phyloP scores from a whole-genome alignment of 2,797 vertebrate species.

The Thunnus albacares region DNA sequence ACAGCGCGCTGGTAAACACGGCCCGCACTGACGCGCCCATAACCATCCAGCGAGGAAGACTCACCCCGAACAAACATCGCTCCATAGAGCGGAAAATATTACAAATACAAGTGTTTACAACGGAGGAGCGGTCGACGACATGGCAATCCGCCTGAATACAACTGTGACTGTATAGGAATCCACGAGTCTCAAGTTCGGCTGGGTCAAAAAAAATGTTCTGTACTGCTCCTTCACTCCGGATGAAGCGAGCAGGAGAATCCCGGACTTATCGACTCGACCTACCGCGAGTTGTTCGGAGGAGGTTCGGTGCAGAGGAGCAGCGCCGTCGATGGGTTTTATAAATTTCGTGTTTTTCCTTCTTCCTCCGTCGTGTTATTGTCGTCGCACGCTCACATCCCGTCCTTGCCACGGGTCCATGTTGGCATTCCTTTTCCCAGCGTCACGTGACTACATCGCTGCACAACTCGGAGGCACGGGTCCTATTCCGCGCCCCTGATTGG shows the following conservation, averaged over 20 bases:
- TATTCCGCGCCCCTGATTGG: constrained; percentile 78
- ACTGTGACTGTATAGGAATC: constrained; percentile 39
- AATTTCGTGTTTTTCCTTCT: not conserved
- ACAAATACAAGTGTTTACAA: not conserved
- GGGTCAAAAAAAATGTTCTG: constrained; percentile 62
- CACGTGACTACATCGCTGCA: constrained; percentile 87
- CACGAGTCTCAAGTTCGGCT: constrained; percentile 73
- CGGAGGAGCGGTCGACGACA: not conserved
- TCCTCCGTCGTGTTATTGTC: constrained; percentile 77
- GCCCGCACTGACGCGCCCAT: constrained; percentile 66
- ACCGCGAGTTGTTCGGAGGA: constrained; percentile 36
- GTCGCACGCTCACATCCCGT: constrained; percentile 71
- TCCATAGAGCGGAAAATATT: not conserved
- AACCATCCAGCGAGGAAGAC: constrained; percentile 1
- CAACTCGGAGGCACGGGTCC: constrained; percentile 83
- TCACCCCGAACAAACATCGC: not conserved
- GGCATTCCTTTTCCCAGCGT: constrained; percentile 82
- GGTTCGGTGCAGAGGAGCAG: not conserved
- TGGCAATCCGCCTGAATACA: constrained; percentile 36
- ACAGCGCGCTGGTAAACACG: constrained; percentile 53
- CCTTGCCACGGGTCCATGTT: constrained; percentile 88
- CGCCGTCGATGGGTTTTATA: constrained; percentile 33
- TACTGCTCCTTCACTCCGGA: constrained; percentile 25
- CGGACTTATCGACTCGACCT: constrained; percentile 45
- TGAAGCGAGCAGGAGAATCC: constrained; percentile 2